Evolutionary conservation across 2,113 vertebrate genomes (phyloP), one percentile per base, ranked within the genome.

Genomic region (Atlantisia rogersi): DNA sequence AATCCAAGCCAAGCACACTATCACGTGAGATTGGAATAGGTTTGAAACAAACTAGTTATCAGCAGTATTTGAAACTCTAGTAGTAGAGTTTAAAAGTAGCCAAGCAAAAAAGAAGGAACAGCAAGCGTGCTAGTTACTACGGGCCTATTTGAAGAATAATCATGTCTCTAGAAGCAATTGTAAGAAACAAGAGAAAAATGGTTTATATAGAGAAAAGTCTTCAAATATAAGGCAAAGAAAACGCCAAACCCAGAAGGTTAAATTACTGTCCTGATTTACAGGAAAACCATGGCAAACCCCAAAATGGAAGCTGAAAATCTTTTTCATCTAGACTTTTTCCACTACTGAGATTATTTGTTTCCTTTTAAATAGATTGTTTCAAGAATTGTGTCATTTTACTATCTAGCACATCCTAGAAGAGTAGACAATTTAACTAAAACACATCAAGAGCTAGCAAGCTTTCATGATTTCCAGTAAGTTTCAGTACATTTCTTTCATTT

Each of bases 1-100:
- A 89, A 50, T 31, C 75, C 48, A 75, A 71, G 22, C 12, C 48
- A 85, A 62, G 1, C 3, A 50, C 0, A 0, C 6, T 29, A 6
- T 52, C n/a, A 20, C 9, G 26, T 8, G 18, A 19, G 75, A 29
- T 3, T n/a, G 7, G 7, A 75, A 60, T 7, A 74, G 18, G 25
- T 28, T 88, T 60, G 52, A 15, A 6, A 55, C 88, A 87, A 70
- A 11, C 1, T 12, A 15, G 2, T 11, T 77, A 16, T 70, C 56
- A 67, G 37, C 12, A 15, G 9, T 18, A 17, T 35, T 59, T 78
- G 55, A 74, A 86, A 73, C 44, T 59, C 50, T 82, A 32, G 25
- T 62, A 40, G 40, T 40, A 40, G 40, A 40, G 40, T 40, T 40
- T 40, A 40, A 40, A 40, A 40, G 40, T 40, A 82, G 31, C n/a